phyloP scores from a whole-genome alignment of 2,113 vertebrate genomes.

The Rhagologus leucostigma region DNA sequence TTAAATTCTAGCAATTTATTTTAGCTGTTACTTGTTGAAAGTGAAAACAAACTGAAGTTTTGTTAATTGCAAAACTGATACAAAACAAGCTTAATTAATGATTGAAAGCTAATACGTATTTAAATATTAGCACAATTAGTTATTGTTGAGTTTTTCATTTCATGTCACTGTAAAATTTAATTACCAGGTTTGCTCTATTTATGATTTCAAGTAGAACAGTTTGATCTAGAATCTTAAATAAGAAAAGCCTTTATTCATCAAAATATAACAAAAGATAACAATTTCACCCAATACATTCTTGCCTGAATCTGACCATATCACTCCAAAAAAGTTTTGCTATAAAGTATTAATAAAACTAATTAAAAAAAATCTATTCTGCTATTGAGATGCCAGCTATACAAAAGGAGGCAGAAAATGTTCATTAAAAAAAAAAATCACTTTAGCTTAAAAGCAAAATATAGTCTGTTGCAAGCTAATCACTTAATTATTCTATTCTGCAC shows the following conservation, averaged over 20 bases:
- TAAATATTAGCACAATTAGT: slow-evolving; percentile 21
- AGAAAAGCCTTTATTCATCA: background rate
- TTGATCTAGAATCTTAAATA: background rate
- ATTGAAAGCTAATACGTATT: background rate
- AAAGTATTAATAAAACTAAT: background rate
- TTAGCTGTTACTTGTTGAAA: slow-evolving; percentile 23
- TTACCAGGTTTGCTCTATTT: background rate
- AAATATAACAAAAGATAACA: background rate
- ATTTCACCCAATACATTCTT: background rate
- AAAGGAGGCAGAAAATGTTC: background rate
- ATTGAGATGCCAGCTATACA: background rate
- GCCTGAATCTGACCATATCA: background rate
- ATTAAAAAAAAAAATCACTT: background rate
- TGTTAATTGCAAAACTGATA: slow-evolving; percentile 20
- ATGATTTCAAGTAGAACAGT: background rate
- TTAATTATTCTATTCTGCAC: background rate
- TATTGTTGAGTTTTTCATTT: slow-evolving; percentile 20
- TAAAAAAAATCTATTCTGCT: background rate
- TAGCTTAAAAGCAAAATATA: background rate
- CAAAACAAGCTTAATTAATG: slow-evolving; percentile 21
- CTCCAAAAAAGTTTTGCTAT: background rate
- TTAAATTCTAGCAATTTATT: slow-evolving; percentile 31
- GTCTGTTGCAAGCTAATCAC: background rate
- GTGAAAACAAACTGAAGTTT: slow-evolving; percentile 24
- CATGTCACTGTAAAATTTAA: background rate